Conservation (phyloP, 2,888 invertebrate species). For the Leptogaster cylindrica region DNA sequence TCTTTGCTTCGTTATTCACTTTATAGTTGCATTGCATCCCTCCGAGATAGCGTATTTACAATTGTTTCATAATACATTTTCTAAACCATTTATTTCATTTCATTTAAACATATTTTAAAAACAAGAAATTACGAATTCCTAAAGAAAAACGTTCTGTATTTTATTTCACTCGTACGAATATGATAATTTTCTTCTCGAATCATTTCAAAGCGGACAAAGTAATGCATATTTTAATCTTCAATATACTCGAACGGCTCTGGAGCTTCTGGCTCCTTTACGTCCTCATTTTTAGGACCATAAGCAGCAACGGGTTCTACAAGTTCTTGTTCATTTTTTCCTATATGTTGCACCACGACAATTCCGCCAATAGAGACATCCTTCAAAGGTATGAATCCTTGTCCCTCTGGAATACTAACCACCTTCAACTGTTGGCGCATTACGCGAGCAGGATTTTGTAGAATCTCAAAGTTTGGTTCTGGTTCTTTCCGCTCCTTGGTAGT, state of each 20-base stretch:
- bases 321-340: conserved; percentile 78
- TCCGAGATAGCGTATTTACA: no score
- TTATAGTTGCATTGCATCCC: no score
- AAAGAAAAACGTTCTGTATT: no score
- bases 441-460: conserved; percentile 92
- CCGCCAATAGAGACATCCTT: conserved; percentile 96
- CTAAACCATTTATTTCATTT: no score
- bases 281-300: conserved; percentile 88
- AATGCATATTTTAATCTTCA: conserved; percentile 64
- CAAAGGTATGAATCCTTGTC: conserved; percentile 79
- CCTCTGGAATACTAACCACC: conserved; percentile 79
- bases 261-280: conserved; percentile 95
- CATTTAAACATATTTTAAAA: no score
- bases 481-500: conserved; percentile 70
- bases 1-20: no score
- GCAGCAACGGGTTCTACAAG: conserved; percentile 93
- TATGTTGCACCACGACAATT: conserved; percentile 91
- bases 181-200: no score
- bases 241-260: conserved; percentile 97
- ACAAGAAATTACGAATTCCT: no score
- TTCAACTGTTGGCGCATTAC: conserved; percentile 91
- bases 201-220: no score
- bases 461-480: conserved; percentile 90
- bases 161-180: no score
- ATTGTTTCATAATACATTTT: no score